Conservation (phyloP, 2,113 vertebrate species). For the Eonycteris spelaea region DNA sequence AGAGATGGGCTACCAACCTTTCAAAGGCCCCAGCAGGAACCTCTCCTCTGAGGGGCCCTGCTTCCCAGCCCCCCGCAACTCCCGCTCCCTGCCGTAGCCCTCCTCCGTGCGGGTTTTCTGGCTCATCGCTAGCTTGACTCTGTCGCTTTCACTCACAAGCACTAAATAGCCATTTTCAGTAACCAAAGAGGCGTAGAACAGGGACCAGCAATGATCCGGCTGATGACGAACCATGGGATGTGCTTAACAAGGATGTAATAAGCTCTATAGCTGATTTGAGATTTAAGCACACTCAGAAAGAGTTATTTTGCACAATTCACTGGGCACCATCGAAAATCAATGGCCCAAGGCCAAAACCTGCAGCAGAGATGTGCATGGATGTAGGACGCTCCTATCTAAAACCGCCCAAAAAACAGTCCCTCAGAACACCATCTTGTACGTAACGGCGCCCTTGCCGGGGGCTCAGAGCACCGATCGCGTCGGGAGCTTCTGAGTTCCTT, state of each 20-base stretch:
- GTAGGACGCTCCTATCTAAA: background rate
- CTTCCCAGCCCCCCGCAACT: background rate
- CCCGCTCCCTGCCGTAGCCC: rapidly evolving
- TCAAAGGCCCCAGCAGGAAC: background rate
- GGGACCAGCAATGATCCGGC: slow-evolving; percentile 51
- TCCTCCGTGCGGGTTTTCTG: background rate
- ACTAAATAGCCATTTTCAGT: slow-evolving; percentile 59
- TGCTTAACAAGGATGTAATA: slow-evolving; percentile 60
- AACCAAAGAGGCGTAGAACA: slow-evolving; percentile 38
- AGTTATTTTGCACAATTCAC: slow-evolving; percentile 57
- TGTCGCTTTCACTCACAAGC: background rate
- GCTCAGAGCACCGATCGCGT: background rate
- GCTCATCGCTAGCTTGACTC: background rate
- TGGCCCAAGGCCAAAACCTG: slow-evolving; percentile 48
- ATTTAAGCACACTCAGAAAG: slow-evolving; percentile 33
- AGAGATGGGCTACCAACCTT: background rate
- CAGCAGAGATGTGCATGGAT: background rate
- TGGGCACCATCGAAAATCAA: slow-evolving; percentile 59
- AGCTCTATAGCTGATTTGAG: slow-evolving; percentile 65
- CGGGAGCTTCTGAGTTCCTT: rapidly evolving
- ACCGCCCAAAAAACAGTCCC: background rate
- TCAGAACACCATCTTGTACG: background rate
- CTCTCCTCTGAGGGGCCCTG: background rate
- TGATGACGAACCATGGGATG: slow-evolving; percentile 23
- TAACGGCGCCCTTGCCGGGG: background rate